Evolutionary conservation across 2,888 invertebrate species (phyloP), one percentile per base, ranked within the genome.

Genomic region (Pinctada fucata): DNA sequence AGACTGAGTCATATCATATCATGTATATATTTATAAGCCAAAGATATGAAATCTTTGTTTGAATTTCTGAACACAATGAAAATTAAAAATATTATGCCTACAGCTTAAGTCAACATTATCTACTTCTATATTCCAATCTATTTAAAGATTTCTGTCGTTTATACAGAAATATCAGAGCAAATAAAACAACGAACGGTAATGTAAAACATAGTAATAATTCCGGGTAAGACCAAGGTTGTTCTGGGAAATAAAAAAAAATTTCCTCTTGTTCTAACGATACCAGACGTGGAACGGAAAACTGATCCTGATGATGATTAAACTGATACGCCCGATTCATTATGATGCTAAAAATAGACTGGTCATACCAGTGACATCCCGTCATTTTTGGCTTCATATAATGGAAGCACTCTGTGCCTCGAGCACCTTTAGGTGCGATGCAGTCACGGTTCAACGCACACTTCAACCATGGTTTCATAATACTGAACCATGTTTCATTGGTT

Each of bases 291-390:
- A 87, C 82, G 1, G 84, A 79, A 72, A 82, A 85, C 67, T 85
- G 84, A 48, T 87, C 86, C 3, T 82, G 67, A 65, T 86, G 82
- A 10, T 77, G 67, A 5, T 86, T 86, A 64, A 87, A 83, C 63
- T 86, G 86, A 52, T 83, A 83, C 4, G 84, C 87, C 63, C 88
- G 81, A 70, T 88, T 89, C 52, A 89, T 71, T 3, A 88, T 82
- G 68, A 90, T 88, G 68, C 87, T 88, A 50, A 89, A 83, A 0
- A 84, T 86, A 31, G 90, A 90, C 79, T 88, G 86, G 74, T 88
- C 88, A 75, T 85, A 90, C 79, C 87, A 83, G 76, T 90, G 90
- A 78, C 90, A 90, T 3, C 90, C 90, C 1, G 90, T 90, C 67
- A 87, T 87, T 65, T 82, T 83, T 13, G 90, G 90, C 3, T 80